Evolutionary conservation across 2,797 vertebrate species (phyloP).

Genomic region (Apogon talboti): DNA sequence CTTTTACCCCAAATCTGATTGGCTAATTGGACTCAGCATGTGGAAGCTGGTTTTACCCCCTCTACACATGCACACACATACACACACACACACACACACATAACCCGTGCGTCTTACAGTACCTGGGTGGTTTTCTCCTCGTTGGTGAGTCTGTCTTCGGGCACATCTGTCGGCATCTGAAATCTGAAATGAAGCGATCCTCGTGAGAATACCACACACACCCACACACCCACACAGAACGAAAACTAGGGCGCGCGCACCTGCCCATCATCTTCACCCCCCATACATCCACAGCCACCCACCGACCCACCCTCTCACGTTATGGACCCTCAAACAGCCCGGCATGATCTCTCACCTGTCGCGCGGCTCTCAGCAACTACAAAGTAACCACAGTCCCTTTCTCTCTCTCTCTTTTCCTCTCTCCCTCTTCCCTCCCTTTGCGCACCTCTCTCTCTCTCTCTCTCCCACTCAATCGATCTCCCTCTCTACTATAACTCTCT

Average conservation of each 20-base stretch:
- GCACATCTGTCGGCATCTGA: constrained; percentile 83
- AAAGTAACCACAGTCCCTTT: constrained; percentile 50
- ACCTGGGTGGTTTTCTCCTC: constrained; percentile 65
- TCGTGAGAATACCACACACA: constrained; percentile 43
- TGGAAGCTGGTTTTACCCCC: neutral
- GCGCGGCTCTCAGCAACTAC: constrained; percentile 61
- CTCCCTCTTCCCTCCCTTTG: neutral
- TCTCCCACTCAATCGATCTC: constrained; percentile 9
- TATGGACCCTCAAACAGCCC: constrained; percentile 29
- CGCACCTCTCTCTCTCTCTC: constrained; percentile 4
- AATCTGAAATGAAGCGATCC: constrained; percentile 64
- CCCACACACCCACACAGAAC: neutral
- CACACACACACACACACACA: no score
- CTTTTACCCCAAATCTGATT: neutral
- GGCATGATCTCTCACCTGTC: constrained; percentile 74
- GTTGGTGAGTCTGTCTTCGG: constrained; percentile 65
- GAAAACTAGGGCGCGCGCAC: neutral
- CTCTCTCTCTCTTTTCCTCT: constrained; percentile 26
- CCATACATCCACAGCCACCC: neutral
- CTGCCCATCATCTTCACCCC: neutral
- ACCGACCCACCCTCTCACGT: constrained; percentile 41
- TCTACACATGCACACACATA: no score
- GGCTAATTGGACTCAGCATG: neutral
- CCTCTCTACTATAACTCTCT: neutral
- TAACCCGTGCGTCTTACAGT: constrained; percentile 38